These are phyloP conservation scores for Drosophila buzzatii DNA, from an alignment of 2,888 invertebrate genomes.

Conservation along the genomic window DNA sequence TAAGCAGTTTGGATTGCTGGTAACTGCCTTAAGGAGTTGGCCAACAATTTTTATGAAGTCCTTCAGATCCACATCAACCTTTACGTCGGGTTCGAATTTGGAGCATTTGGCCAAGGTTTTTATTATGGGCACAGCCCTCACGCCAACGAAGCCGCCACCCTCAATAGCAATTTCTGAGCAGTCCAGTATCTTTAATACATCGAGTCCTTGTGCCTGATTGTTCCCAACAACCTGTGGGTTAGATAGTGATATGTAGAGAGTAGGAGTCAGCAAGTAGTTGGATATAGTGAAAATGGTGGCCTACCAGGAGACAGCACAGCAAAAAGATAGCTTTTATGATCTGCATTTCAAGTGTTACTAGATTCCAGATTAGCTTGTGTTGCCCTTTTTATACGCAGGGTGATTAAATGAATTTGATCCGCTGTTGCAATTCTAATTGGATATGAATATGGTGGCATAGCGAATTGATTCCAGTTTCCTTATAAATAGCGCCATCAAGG, in stretches of 20 bases:
- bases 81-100: accelerated
- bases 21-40: background rate
- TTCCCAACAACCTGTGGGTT: background rate
- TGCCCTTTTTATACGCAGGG: background rate
- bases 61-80: background rate
- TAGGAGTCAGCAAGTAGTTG: background rate
- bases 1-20: background rate
- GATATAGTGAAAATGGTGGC: background rate
- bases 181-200: background rate
- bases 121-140: background rate
- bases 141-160: background rate
- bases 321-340: background rate
- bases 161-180: background rate
- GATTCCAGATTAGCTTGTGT: background rate
- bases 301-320: slow-evolving; percentile 10
- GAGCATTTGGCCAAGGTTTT: background rate
- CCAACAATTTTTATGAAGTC: background rate
- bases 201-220: background rate
- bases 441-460: background rate
- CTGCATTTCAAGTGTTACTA: slow-evolving; percentile 4
- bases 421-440: background rate
- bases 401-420: background rate
- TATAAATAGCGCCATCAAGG: background rate
- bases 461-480: background rate
- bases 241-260: background rate